phyloP scores from a whole-genome alignment of 2,113 vertebrate genomes.

The Coturnix japonica region DNA sequence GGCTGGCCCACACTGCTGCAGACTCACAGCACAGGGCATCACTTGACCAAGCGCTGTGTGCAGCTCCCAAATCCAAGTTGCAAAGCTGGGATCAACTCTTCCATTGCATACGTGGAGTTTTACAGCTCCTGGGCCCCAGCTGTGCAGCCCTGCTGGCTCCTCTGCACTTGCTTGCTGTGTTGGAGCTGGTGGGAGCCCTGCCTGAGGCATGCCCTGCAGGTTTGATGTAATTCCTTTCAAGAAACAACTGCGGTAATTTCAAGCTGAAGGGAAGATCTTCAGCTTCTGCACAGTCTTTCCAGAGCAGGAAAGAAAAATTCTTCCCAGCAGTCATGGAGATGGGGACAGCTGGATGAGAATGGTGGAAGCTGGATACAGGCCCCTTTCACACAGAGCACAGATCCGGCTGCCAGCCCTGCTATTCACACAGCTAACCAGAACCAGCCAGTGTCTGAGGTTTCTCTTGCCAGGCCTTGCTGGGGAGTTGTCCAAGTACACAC shows the following conservation, averaged over 20 bases:
- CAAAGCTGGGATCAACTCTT: background rate
- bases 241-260: slow-evolving; percentile 21
- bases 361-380: background rate
- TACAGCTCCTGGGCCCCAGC: background rate
- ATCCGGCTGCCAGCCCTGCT: slow-evolving; percentile 14
- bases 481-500: background rate
- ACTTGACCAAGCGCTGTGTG: background rate
- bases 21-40: background rate
- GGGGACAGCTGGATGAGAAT: background rate
- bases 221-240: background rate
- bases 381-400: fast-evolving
- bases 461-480: background rate
- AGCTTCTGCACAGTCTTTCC: background rate
- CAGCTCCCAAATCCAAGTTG: background rate
- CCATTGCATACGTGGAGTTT: background rate
- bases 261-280: background rate
- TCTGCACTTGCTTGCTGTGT: too few relatives aligned
- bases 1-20: background rate
- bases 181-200: background rate
- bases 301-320: background rate
- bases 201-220: background rate
- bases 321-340: background rate
- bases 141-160: background rate
- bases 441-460: background rate
- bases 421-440: slow-evolving; percentile 38